Conservation (phyloP, 2,113 vertebrate genomes). For the Platycercus adscitus region DNA sequence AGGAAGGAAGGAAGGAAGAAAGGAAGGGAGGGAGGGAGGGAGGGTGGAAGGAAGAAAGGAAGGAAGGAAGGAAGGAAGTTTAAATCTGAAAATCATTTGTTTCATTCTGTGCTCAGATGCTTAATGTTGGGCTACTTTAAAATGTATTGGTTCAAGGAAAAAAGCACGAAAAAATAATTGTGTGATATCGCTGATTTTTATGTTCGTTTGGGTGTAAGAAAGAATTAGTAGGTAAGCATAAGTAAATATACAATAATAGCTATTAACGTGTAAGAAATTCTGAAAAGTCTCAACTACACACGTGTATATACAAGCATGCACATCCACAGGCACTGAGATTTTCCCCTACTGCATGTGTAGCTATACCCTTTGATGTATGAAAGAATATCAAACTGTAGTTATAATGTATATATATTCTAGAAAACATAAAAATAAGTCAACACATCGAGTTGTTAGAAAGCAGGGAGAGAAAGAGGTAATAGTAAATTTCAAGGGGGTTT, state of each 20-base stretch:
- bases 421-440: not conserved
- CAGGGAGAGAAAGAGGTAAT: not conserved
- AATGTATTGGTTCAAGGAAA: not conserved
- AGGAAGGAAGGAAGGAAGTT: not conserved
- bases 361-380: not conserved
- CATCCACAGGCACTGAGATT: not conserved
- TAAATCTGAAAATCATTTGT: not conserved
- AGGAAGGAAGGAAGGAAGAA: fast-evolving
- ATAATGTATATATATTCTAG: not conserved
- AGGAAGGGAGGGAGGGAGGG: too few relatives aligned
- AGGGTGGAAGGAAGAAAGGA: not conserved
- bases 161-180: not conserved
- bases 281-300: not conserved
- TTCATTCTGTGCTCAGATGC: not conserved
- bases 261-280: not conserved
- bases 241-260: not conserved
- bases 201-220: not conserved
- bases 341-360: not conserved
- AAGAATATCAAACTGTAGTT: not conserved
- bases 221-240: not conserved
- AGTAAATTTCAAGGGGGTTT: not conserved
- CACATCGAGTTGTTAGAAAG: not conserved
- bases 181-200: not conserved
- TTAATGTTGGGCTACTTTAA: not conserved
- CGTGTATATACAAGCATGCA: not conserved